Percentiles rank a stretch among this genome's conserved stretches.
These are phyloP conservation scores for Agrilus planipennis DNA, from an alignment of 1,140 invertebrate genomes.

Conservation along the genomic window DNA sequence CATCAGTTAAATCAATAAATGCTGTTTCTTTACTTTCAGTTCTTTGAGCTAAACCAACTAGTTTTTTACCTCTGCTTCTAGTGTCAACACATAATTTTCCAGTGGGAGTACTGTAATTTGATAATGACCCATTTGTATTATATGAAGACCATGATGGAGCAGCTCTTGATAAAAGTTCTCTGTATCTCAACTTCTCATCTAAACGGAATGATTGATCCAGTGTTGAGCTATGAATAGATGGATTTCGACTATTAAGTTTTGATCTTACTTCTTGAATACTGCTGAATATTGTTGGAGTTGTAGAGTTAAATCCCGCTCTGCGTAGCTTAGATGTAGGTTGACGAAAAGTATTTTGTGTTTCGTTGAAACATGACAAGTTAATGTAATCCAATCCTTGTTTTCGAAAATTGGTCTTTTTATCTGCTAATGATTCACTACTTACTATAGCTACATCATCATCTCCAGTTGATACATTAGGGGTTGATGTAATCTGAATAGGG, in stretches of 20 bases:
- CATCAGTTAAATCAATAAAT: constrained; percentile 12
- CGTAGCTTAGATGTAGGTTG: not conserved
- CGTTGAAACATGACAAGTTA: constrained; percentile 11
- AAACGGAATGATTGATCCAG: constrained; percentile 23
- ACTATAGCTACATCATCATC: constrained; percentile 20
- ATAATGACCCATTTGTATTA: constrained; percentile 12
- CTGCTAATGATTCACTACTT: constrained; percentile 11
- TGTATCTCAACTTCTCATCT: constrained; percentile 29
- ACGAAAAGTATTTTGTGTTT: constrained; percentile 3
- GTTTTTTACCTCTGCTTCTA: constrained; percentile 4
- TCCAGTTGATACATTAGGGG: constrained; percentile 12
- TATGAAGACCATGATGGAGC: constrained; percentile 7
- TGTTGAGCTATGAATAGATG: constrained; percentile 4
- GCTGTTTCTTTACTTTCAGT: constrained; percentile 1
- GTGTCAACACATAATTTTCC: constrained; percentile 13
- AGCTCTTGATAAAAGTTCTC: constrained; percentile 19
- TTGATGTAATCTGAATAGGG: constrained; percentile 12
- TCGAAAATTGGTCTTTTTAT: constrained; percentile 12
- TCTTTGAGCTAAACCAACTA: constrained; percentile 10
- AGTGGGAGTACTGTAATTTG: constrained; percentile 22
- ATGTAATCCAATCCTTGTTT: constrained; percentile 16
- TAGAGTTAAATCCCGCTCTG: constrained; percentile 1
- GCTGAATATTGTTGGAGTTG: constrained; percentile 4
- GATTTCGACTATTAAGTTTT: not conserved
- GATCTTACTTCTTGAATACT: constrained; percentile 6